Conservation (phyloP, 2,888 invertebrate genomes). For the Eustalomyia histrio region DNA sequence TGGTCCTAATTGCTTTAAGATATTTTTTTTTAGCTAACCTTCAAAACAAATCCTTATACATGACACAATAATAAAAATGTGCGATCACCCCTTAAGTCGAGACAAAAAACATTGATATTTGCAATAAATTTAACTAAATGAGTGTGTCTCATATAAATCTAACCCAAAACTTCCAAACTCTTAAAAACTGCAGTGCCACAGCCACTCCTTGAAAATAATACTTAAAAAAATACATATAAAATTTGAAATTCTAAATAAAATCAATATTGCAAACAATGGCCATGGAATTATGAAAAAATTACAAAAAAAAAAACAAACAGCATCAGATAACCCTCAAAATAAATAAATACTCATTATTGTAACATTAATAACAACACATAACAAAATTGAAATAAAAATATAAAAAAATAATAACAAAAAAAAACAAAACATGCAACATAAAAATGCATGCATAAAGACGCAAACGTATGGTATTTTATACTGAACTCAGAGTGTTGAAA, state of each 20-base stretch:
- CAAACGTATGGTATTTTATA: conserved; percentile 33
- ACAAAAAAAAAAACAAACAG: conserved; percentile 49
- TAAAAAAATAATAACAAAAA: conserved; percentile 23
- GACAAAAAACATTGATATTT: conserved; percentile 1
- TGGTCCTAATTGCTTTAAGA: too few relatives aligned
- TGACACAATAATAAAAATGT: too few relatives aligned
- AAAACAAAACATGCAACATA: conserved; percentile 47
- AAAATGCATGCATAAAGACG: conserved; percentile 27
- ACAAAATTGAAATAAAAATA: conserved; percentile 18
- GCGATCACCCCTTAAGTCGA: too few relatives aligned
- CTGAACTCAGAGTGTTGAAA: conserved; percentile 10
- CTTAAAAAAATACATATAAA: conserved; percentile 30
- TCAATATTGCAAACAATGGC: conserved; percentile 63
- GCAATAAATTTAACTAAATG: conserved; percentile 35
- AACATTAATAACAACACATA: conserved; percentile 46
- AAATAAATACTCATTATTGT: conserved; percentile 62
- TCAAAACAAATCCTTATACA: too few relatives aligned
- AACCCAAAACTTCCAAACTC: conserved; percentile 36
- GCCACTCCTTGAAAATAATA: conserved; percentile 60
- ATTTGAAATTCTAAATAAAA: conserved; percentile 65
- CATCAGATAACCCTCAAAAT: conserved; percentile 65
- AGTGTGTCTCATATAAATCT: conserved; percentile 6
- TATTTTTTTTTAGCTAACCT: too few relatives aligned
- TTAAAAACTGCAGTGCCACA: conserved; percentile 34
- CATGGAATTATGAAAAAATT: conserved; percentile 53